Evolutionary conservation across 2,113 vertebrate species (phyloP).

Genomic region (Ceyx margarethae): DNA sequence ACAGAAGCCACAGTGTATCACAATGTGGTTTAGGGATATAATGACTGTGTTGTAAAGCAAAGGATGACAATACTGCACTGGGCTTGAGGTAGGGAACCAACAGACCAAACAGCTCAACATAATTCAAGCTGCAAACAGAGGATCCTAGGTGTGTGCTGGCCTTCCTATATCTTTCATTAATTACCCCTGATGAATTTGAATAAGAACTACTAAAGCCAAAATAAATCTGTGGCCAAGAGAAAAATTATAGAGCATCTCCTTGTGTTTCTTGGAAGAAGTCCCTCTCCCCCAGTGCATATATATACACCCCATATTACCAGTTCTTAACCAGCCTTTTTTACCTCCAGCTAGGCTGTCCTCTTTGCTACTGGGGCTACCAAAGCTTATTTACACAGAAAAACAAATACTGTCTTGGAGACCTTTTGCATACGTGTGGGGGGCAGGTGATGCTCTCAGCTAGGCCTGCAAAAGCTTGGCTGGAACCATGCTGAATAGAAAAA

Average conservation of each 20-base stretch:
- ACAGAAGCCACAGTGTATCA: conserved; percentile 85
- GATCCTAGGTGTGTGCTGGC: conserved; percentile 35
- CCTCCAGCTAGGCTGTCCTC: neutral
- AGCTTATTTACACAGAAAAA: neutral
- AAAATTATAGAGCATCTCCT: conserved; percentile 55
- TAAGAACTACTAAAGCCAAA: conserved; percentile 71
- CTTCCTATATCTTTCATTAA: conserved; percentile 72
- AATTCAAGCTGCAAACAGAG: conserved; percentile 74
- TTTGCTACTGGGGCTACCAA: neutral
- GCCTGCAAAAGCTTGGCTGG: neutral
- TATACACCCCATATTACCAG: neutral
- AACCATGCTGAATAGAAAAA: neutral
- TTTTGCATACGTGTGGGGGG: neutral
- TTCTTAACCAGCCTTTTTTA: conserved; percentile 33
- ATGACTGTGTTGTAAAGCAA: conserved; percentile 85
- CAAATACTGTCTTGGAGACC: neutral
- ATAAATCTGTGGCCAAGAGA: conserved; percentile 64
- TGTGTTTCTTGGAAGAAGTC: conserved; percentile 53
- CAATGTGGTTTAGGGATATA: conserved; percentile 86
- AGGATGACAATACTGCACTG: conserved; percentile 80
- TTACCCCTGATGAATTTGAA: conserved; percentile 73
- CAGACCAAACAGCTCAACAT: conserved; percentile 79
- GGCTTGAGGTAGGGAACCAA: conserved; percentile 79
- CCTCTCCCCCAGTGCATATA: neutral
- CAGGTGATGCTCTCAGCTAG: neutral